Evolutionary conservation across 2,888 invertebrate species (phyloP), one percentile per base, ranked within the genome.

Genomic region (Ormia ochracea): DNA sequence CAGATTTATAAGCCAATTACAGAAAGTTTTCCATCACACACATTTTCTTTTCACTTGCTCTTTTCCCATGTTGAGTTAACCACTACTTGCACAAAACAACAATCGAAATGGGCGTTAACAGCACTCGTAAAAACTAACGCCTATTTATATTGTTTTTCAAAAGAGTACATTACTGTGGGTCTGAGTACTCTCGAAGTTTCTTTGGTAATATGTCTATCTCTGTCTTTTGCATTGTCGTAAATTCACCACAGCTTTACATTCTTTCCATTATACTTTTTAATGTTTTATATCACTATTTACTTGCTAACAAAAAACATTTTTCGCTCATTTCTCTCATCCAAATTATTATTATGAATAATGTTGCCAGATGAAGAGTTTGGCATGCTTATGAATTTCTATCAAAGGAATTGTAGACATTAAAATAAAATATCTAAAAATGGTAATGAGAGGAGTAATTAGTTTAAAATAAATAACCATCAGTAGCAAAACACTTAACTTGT

Each of bases 201-300:
- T 66, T 26, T 68, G n/a, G 3, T 52, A 21, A 3, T 17, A 28
- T 48, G 1, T 14, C 17, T 52, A 5, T 52, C 4, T 23, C 26
- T 50, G 1, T 6, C 14, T 17, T 12, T 19, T 41, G 33, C 10
- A n/a, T 61, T 21, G 7, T 12, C 28, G 12, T 4, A 52, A 69
- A 78, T 31, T 74, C 78, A 73, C 73, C 78, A 50, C 66, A 0
- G n/a, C 63, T 73, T 48, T 78, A 73, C 54, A 26, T 43, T 68
- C 17, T 36, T 6, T 33, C 10, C 31, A 12, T 52, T n/a, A n/a
- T n/a, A n/a, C n/a, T n/a, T n/a, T n/a, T n/a, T n/a, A n/a, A n/a
- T n/a, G n/a, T n/a, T n/a, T n/a, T n/a, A n/a, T n/a, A n/a, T n/a
- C n/a, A n/a, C n/a, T n/a, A n/a, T n/a, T n/a, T n/a, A n/a, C n/a